phyloP scores from a whole-genome alignment of 2,113 vertebrate genomes.

The Hassar affinis region DNA sequence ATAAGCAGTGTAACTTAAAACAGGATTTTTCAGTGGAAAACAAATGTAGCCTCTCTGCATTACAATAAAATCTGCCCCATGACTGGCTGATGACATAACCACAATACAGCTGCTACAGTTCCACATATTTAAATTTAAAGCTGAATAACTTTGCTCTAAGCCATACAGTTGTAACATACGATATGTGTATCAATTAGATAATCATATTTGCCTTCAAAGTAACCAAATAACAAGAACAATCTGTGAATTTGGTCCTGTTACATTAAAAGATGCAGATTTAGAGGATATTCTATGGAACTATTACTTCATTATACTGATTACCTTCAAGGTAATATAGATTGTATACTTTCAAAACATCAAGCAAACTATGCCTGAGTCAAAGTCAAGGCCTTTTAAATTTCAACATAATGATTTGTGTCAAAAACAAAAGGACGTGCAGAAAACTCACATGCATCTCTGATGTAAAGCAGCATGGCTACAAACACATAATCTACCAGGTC shows the following conservation, averaged over 20 bases:
- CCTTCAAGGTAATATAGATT: not conserved
- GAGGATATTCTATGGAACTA: too few species aligned
- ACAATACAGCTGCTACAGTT: not conserved
- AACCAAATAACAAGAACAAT: not conserved
- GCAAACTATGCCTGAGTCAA: not conserved
- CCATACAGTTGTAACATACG: not conserved
- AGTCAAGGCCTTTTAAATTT: not conserved
- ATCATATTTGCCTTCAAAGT: not conserved
- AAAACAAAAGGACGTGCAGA: not conserved
- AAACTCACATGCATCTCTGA: constrained; percentile 90
- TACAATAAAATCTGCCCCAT: too few species aligned
- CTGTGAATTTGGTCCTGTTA: not conserved
- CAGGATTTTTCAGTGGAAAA: not conserved
- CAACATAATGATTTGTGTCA: not conserved
- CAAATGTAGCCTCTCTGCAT: not conserved
- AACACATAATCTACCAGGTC: constrained; percentile 96
- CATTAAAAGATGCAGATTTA: not conserved
- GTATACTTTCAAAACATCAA: not conserved
- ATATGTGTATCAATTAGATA: not conserved
- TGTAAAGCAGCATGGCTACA: constrained; percentile 96
- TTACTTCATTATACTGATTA: not conserved
- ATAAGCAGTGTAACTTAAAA: not conserved
- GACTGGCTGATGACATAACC: not conserved
- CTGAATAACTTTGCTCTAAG: not conserved
- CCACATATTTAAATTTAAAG: not conserved